These are phyloP conservation scores for Nannobrachium achirus DNA, from an alignment of 2,113 vertebrate genomes.

Conservation along the genomic window DNA sequence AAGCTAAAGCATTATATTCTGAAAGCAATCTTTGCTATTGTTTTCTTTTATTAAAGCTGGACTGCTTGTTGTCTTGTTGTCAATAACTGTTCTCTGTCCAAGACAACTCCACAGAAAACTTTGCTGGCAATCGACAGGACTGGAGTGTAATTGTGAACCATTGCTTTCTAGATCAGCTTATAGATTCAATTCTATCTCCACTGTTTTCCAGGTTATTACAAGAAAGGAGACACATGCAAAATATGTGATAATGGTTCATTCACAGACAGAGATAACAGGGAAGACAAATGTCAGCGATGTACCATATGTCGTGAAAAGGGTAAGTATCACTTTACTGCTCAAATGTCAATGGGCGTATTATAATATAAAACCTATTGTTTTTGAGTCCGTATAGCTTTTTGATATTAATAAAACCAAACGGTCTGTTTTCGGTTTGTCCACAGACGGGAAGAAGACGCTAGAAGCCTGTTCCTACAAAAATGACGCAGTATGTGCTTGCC, in stretches of 20 bases:
- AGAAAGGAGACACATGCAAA: neutral
- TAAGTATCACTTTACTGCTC: conserved; percentile 39
- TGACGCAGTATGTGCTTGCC: conserved; percentile 28
- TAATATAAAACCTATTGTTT: neutral
- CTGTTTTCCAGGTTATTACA: conserved; percentile 30
- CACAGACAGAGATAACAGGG: fast-evolving
- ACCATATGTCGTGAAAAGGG: fast-evolving
- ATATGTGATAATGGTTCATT: neutral
- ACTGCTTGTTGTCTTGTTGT: no score
- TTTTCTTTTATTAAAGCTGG: no score
- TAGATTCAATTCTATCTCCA: neutral
- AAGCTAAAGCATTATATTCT: no score
- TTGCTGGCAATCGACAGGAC: no score
- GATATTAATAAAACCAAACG: neutral
- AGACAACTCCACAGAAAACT: no score
- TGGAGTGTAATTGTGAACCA: no score
- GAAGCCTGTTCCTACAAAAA: neutral
- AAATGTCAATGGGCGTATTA: neutral
- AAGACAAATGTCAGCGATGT: fast-evolving
- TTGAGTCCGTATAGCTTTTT: no score
- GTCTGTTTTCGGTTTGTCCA: neutral
- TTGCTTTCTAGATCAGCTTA: neutral
- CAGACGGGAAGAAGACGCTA: neutral
- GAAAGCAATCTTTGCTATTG: no score
- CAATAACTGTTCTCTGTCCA: no score